phyloP scores from a whole-genome alignment of 1,140 invertebrate genomes.

The Habropoda laboriosa region DNA sequence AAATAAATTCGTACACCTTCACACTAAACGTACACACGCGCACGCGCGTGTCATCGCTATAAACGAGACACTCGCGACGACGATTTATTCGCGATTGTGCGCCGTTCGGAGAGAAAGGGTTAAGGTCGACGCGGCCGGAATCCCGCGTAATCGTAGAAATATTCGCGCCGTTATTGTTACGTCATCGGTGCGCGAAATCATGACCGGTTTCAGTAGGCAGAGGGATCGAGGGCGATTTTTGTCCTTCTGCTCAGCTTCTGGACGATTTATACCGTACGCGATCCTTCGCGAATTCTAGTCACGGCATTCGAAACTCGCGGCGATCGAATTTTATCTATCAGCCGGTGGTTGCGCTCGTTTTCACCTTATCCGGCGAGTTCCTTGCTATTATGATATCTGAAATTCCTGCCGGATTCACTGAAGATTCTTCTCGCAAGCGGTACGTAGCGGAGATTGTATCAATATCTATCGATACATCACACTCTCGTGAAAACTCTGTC shows the following conservation, averaged over 20 bases:
- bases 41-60: constrained; percentile 45
- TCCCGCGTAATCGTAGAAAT: constrained; percentile 52
- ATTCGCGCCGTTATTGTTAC: constrained; percentile 57
- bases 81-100: constrained; percentile 56
- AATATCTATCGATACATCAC: too few species aligned
- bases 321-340: constrained; percentile 10
- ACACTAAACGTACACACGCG: not conserved
- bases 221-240: not conserved
- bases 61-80: constrained; percentile 30
- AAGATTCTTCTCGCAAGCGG: not conserved
- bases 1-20: not conserved
- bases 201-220: not conserved
- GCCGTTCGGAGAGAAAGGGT: constrained; percentile 55
- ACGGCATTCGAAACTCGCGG: not conserved
- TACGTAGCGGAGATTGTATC: not conserved
- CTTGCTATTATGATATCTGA: constrained; percentile 18
- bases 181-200: constrained; percentile 44
- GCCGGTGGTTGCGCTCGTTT: constrained; percentile 9
- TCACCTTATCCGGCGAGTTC: not conserved
- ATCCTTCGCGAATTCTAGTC: not conserved
- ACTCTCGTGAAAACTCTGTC: too few species aligned
- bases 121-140: constrained; percentile 47
- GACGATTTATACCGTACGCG: too few species aligned
- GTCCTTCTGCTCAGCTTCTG: not conserved
- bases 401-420: constrained; percentile 7